Evolutionary conservation across 2,888 invertebrate genomes (phyloP).

Genomic region (Tetragonisca angustula): DNA sequence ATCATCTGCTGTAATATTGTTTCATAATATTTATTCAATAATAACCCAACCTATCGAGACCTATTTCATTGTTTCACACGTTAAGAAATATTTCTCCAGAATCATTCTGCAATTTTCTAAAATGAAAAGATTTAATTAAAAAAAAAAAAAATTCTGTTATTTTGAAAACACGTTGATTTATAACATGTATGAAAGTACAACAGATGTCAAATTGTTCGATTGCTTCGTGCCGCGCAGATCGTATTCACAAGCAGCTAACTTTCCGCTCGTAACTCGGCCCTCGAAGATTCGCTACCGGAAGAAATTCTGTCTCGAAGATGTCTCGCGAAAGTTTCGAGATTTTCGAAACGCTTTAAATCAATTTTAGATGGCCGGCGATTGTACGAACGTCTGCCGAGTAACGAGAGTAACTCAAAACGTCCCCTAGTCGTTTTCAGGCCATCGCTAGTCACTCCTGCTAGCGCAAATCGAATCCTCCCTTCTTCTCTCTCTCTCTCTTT

Average conservation of each 20-base stretch:
- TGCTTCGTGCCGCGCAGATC: not conserved
- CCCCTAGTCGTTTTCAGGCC: slow-evolving; percentile 18
- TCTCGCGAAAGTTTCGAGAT: slow-evolving; percentile 12
- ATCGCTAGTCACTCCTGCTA: slow-evolving; percentile 24
- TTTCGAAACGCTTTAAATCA: not conserved
- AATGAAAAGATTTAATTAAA: no score
- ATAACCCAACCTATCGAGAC: no score
- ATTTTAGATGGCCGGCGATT: not conserved
- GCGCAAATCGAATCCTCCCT: slow-evolving; percentile 5
- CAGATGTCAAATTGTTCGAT: not conserved
- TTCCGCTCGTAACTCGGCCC: not conserved
- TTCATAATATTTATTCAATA: no score
- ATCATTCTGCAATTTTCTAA: no score
- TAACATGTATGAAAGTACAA: not conserved
- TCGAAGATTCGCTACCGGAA: not conserved
- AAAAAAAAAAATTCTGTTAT: no score
- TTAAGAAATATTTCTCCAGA: no score
- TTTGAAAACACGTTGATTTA: not conserved
- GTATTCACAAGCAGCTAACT: not conserved
- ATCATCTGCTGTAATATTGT: no score
- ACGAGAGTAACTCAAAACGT: not conserved
- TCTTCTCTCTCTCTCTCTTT: not conserved
- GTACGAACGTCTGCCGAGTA: slow-evolving; percentile 12
- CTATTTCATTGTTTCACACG: no score
- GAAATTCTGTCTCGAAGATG: not conserved